These are phyloP conservation scores for Myoxocephalus aenaeus DNA, from an alignment of 2,797 vertebrate species.

Conservation along the genomic window DNA sequence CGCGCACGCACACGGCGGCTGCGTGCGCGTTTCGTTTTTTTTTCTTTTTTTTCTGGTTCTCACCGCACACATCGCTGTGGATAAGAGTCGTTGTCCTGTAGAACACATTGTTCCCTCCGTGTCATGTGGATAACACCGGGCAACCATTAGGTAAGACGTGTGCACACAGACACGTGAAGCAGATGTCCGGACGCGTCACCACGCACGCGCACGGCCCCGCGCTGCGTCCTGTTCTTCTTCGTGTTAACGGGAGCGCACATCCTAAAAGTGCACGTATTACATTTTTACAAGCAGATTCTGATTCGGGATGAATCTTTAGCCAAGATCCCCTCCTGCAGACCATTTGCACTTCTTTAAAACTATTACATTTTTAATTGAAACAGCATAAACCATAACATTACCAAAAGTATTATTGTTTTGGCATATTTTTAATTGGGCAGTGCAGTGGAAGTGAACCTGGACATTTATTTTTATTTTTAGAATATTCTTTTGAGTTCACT, in stretches of 20 bases:
- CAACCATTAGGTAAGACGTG: neutral
- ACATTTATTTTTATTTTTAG: neutral
- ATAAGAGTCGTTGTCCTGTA: neutral
- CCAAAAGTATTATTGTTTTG: neutral
- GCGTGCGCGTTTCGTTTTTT: neutral
- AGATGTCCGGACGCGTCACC: neutral
- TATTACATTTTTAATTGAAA: no score
- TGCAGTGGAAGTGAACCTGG: neutral
- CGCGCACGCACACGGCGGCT: neutral
- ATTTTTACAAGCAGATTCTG: no score
- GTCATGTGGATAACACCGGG: no score
- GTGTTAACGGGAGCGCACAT: neutral
- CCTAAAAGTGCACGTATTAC: no score
- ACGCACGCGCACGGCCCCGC: no score
- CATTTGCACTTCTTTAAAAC: no score
- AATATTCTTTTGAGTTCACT: neutral
- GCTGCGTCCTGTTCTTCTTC: neutral
- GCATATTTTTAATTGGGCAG: neutral
- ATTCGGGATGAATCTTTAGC: no score
- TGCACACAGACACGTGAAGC: neutral
- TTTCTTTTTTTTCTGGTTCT: neutral
- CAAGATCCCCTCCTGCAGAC: no score
- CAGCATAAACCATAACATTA: no score
- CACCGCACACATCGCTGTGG: conserved; percentile 1
- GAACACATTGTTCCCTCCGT: neutral